Percentiles rank a stretch among this genome's conserved stretches.
Evolutionary conservation across 2,888 invertebrate genomes (phyloP).

Genomic region (Nephrotoma appendiculata): DNA sequence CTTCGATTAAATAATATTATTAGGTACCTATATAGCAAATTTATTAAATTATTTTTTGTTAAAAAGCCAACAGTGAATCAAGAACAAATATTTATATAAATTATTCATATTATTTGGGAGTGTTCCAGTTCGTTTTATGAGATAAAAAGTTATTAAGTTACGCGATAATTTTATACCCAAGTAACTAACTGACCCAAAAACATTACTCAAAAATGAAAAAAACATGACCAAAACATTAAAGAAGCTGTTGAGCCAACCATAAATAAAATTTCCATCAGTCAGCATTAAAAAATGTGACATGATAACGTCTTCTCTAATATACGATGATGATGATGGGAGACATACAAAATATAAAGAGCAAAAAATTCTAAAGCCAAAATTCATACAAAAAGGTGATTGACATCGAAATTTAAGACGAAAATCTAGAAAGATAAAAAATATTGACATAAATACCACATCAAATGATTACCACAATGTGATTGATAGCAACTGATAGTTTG

Average conservation of each 20-base stretch:
- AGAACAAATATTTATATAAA: background rate
- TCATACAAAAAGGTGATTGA: background rate
- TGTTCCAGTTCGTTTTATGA: no score
- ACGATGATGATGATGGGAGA: background rate
- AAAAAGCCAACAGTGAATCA: background rate
- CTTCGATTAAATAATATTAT: no score
- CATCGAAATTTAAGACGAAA: background rate
- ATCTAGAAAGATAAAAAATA: background rate
- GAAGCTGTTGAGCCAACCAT: background rate
- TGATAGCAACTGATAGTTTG: background rate
- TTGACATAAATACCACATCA: background rate
- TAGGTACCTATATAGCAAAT: background rate
- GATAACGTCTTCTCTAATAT: background rate
- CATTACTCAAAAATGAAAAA: background rate
- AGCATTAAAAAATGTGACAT: background rate
- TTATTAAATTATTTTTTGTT: background rate
- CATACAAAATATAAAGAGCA: background rate
- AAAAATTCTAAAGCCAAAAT: background rate
- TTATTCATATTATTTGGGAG: background rate
- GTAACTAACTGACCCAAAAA: background rate
- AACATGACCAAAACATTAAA: background rate
- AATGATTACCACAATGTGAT: background rate
- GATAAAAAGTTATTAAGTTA: background rate
- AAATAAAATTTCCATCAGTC: background rate
- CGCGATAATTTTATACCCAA: background rate